Evolutionary conservation across 1,140 invertebrate species (phyloP).

Genomic region (Solenopsis invicta): DNA sequence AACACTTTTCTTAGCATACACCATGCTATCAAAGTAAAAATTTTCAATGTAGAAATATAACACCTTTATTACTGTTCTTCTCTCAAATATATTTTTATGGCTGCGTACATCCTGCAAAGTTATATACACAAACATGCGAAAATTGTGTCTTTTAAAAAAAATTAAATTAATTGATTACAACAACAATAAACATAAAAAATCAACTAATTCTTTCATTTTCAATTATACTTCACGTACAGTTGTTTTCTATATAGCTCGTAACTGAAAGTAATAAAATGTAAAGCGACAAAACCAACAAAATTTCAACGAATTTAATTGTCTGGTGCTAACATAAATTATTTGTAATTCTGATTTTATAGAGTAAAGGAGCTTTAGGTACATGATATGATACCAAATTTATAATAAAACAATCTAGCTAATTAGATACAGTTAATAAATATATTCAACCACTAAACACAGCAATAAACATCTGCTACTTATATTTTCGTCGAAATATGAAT

Average conservation of each 20-base stretch:
- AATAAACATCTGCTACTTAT: neutral
- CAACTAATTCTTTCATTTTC: constrained; percentile 14
- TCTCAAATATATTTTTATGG: constrained; percentile 12
- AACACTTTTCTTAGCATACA: neutral
- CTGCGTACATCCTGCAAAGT: neutral
- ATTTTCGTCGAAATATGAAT: neutral
- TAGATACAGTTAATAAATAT: neutral
- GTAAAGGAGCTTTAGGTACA: neutral
- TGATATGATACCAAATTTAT: neutral
- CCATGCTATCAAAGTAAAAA: neutral
- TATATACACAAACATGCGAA: neutral
- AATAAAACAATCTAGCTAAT: neutral
- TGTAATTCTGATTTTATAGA: neutral
- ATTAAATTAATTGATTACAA: neutral
- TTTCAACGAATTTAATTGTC: neutral
- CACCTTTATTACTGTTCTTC: neutral
- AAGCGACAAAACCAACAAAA: neutral
- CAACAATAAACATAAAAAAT: constrained; percentile 15
- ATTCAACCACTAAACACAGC: neutral
- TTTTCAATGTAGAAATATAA: neutral
- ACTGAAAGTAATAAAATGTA: neutral
- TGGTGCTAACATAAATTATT: constrained; percentile 6
- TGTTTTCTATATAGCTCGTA: neutral
- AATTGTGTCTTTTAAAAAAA: neutral
- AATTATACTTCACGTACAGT: neutral